phyloP scores from a whole-genome alignment of 2,888 invertebrate species.

The Philereme vetulata region DNA sequence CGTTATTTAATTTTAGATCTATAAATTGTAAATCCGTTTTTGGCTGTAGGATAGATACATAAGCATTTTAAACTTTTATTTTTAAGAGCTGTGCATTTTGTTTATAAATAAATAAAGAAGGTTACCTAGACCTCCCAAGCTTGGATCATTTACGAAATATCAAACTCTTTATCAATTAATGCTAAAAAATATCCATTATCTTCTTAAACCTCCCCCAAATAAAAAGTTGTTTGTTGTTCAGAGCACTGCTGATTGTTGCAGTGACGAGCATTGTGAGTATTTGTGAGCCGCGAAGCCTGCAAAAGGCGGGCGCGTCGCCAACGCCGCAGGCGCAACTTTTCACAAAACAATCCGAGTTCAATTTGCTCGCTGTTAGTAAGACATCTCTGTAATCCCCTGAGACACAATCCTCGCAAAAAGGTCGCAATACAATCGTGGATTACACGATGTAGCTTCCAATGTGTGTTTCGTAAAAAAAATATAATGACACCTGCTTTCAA shows the following conservation, averaged over 20 bases:
- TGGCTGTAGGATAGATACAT: too few species aligned
- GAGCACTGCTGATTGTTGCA: slow-evolving; percentile 19
- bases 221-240: slow-evolving; percentile 24
- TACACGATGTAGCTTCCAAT: slow-evolving; percentile 16
- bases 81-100: too few species aligned
- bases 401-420: slow-evolving; percentile 59
- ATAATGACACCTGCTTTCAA: slow-evolving; percentile 22
- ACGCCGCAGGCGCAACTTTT: slow-evolving; percentile 67
- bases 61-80: too few species aligned
- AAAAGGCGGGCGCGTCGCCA: slow-evolving; percentile 68
- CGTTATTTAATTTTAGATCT: too few species aligned
- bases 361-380: slow-evolving; percentile 72
- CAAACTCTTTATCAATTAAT: slow-evolving; percentile 6
- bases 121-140: slow-evolving; percentile 23
- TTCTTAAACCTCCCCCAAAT: slow-evolving; percentile 6
- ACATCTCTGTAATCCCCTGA: slow-evolving; percentile 59
- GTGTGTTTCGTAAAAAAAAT: slow-evolving; percentile 12
- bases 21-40: too few species aligned
- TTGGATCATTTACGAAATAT: slow-evolving; percentile 1
- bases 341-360: slow-evolving; percentile 62
- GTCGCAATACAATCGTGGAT: slow-evolving; percentile 38
- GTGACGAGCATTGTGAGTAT: slow-evolving; percentile 34
- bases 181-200: slow-evolving; percentile 11
- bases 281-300: slow-evolving; percentile 57
- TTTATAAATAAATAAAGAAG: neutral